Conservation (phyloP, 2,113 vertebrate species). For the Chamaetylas fuelleborni region DNA sequence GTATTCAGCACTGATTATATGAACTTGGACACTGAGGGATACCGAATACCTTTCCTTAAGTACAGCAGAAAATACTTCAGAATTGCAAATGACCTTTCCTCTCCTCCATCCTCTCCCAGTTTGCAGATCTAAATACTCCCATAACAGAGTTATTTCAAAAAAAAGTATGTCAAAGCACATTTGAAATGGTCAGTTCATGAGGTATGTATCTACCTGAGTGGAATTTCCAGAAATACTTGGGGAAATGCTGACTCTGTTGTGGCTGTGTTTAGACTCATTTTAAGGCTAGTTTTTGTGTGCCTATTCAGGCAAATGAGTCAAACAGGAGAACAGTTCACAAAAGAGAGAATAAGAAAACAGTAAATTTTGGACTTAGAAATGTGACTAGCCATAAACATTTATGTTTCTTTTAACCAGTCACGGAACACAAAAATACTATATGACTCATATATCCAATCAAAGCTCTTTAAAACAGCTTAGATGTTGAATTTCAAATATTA, state of each 20-base stretch:
- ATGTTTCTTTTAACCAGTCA: not conserved
- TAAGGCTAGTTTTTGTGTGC: not conserved
- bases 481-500: conserved; percentile 36
- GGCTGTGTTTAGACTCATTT: not conserved
- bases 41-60: not conserved
- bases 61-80: not conserved
- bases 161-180: not conserved
- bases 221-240: conserved; percentile 7
- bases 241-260: not conserved
- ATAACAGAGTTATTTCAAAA: not conserved
- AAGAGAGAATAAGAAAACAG: not conserved
- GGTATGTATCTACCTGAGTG: not conserved
- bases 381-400: not conserved
- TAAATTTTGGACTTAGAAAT: not conserved
- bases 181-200: not conserved
- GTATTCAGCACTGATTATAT: not conserved
- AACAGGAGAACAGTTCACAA: not conserved
- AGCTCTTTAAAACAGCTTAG: conserved; percentile 18
- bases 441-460: conserved; percentile 28
- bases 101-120: not conserved
- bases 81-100: not conserved
- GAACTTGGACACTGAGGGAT: not conserved
- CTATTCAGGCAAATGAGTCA: not conserved
- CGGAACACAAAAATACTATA: not conserved
- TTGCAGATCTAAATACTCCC: not conserved